Base-by-base conservation (phyloP, 2,113 vertebrate species). In the Alces alces region DNA sequence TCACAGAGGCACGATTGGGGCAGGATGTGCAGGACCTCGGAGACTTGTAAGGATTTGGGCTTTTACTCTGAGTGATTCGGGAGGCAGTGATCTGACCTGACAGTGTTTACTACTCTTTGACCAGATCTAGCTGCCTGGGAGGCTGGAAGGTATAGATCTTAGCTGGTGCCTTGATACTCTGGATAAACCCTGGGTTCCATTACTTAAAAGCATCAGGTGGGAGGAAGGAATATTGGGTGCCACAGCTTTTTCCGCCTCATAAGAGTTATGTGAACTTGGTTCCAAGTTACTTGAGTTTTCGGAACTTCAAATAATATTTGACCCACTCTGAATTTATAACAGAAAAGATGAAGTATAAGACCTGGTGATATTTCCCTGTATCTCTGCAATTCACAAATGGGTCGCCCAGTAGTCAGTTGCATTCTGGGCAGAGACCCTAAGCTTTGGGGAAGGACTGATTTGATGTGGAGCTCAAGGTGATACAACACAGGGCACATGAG, bases 261-360 rank as follows among this genome's bases (percentile, higher is more conserved):
- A 61, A 12, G 13, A 90, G 27, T 86, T 64, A 2, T 43, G 43
- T 86, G 83, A 91, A 43, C 85, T 93, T 70, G 78, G 57, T 90
- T 55, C 70, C 54, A 87, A 43, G 13, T 86, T 66, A 86, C 47
- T 94, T 95, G 39, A 73, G 87, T 94, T 94, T 83, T 96, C 55
- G 36, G 87, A 73, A 58, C 50, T 86, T 96, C 28, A 82, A 95
- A 66, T 89, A 54, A 60, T 76, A 47, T 61, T 85, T 95, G 90
- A 61, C 33, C 55, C 57, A 57, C 36, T 96, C 39, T 28, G 25
- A 89, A 90, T 80, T 85, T 54, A 73, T 93, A 15, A 70, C 76
- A 78, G 55, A 55, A 58, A 39, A 89, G 79, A 82, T 82, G 57
- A 86, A 88, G 33, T 76, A 28, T 19, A 58, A 78, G 39, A 76